Evolutionary conservation across 1,140 invertebrate genomes (phyloP), one percentile per base, ranked within the genome.

Genomic region (Hyles vespertilio): DNA sequence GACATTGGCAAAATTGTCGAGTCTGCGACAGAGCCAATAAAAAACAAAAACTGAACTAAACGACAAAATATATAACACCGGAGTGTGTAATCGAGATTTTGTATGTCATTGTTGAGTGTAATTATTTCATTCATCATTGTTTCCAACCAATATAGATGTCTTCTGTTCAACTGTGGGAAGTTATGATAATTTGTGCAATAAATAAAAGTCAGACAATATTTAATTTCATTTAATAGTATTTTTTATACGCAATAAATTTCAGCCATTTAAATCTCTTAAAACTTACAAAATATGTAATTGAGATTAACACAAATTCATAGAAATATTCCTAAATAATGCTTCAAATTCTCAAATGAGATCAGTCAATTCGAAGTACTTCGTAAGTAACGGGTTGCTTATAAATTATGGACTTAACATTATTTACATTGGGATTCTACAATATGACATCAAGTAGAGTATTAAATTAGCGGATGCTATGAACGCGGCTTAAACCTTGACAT

Each of bases 401-500:
- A 40, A 40, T 40, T 40, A 40, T 8, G 8, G 36, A 40, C 36
- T 40, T 40, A 40, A 40, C 36, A 40, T 40, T 40, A 40, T 40
- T 40, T 40, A 40, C 36, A 40, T 40, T 40, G 4, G 4, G 36
- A 40, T 40, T 40, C 5, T 40, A 43, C 36, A 51, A 46, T 34
- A 43, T 22, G 36, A 5, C 8, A 40, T 40, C 4, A 40, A 43
- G 32, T 59, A 44, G 32, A 56, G 48, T 11, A 56, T 53, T 22
- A 51, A 56, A 6, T 61, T 61, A 50, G 10, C 43, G 47, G 8
- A 58, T 72, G 76, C 79, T 86, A 89, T 61, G 84, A 81, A 44
- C 80, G 76, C 6, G 92, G 93, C 70, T 93, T 93, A 76, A 96
- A 96, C 69, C 95, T 91, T 36, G 96, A 96, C 94, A 98, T 95